These are phyloP conservation scores for Sinocyclocheilus rhinocerous DNA, from an alignment of 2,113 vertebrate genomes.

Conservation along the genomic window DNA sequence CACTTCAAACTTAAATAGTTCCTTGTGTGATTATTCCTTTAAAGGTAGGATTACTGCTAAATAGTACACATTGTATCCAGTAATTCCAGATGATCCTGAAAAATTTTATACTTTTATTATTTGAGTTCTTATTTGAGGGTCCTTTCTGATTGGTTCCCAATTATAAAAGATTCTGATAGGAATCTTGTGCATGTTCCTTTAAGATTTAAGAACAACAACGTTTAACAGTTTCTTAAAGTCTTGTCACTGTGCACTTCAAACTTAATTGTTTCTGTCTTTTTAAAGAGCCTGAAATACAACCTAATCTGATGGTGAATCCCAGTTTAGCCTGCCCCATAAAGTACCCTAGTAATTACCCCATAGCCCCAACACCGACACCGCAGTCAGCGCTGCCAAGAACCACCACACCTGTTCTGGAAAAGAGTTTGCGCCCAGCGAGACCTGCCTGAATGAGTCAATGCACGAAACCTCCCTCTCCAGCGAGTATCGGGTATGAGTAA, in stretches of 20 bases:
- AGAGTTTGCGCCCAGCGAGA: neutral
- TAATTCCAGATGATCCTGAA: neutral
- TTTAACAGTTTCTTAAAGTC: too few relatives aligned
- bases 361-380: neutral
- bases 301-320: conserved; percentile 82
- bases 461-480: conserved; percentile 48
- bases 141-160: neutral
- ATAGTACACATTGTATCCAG: too few relatives aligned
- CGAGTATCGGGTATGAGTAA: conserved; percentile 65
- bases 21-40: too few relatives aligned
- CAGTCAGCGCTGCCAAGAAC: neutral
- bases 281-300: conserved; percentile 73
- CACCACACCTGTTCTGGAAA: neutral
- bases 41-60: too few relatives aligned
- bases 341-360: conserved; percentile 42
- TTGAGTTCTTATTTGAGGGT: neutral
- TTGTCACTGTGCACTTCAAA: neutral
- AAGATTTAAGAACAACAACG: too few relatives aligned
- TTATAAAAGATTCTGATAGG: neutral
- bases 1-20: neutral
- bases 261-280: neutral
- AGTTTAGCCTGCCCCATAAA: conserved; percentile 77
- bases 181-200: neutral
- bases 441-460: neutral
- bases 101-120: neutral